Evolutionary conservation across 1,140 invertebrate species (phyloP).

Genomic region (honey bee (Apis mellifera)): DNA sequence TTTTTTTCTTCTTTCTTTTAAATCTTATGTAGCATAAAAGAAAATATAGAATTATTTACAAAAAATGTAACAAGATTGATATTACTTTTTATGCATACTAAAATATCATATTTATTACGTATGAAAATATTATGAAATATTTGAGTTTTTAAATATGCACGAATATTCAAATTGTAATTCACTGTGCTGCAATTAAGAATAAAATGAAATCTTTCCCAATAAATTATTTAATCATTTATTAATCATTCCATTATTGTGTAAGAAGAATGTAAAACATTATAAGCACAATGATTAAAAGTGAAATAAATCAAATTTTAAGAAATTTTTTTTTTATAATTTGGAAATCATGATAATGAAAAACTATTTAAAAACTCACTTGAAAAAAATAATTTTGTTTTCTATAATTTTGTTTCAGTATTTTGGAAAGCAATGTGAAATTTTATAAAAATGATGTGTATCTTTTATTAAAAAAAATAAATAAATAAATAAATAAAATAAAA

Average conservation of each 20-base stretch:
- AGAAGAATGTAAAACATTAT: neutral
- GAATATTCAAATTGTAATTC: slow-evolving; percentile 13
- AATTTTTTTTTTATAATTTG: neutral
- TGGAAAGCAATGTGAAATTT: neutral
- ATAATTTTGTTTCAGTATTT: neutral
- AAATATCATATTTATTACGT: slow-evolving; percentile 46
- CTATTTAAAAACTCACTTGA: slow-evolving; percentile 32
- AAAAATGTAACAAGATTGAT: slow-evolving; percentile 39
- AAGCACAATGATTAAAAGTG: neutral
- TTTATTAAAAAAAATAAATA: neutral
- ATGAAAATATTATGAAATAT: slow-evolving; percentile 43
- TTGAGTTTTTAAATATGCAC: slow-evolving; percentile 28
- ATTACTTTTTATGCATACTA: slow-evolving; percentile 42
- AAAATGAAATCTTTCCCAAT: neutral
- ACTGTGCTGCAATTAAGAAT: slow-evolving; percentile 20
- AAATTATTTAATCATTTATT: neutral
- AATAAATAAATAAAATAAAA: no score
- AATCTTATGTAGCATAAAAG: slow-evolving; percentile 17
- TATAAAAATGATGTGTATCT: no score
- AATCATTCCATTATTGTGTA: neutral
- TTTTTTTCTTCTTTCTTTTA: neutral
- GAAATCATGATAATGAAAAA: neutral
- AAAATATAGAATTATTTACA: slow-evolving; percentile 37
- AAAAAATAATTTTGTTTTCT: neutral
- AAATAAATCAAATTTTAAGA: neutral